phyloP scores from a whole-genome alignment of 2,797 vertebrate genomes.

The Setipinna tenuifilis region DNA sequence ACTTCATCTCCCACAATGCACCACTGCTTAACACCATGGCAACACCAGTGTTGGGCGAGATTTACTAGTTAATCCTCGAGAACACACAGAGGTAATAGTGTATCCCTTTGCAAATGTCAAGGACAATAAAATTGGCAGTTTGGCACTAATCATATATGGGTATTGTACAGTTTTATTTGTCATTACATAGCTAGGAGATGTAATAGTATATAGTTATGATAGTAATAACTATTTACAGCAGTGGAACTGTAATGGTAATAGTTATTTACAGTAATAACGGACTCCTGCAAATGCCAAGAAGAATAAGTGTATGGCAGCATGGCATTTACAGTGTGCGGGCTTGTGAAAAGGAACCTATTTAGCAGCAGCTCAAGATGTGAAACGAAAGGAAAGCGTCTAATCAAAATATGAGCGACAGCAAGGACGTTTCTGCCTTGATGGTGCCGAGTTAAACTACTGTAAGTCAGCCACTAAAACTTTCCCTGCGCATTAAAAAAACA shows the following conservation, averaged over 20 bases:
- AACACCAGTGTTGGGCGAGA: no score
- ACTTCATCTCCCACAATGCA: slow-evolving; percentile 3
- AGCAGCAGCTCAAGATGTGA: neutral
- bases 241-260: no score
- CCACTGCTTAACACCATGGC: neutral
- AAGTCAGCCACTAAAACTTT: neutral
- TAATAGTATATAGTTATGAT: no score
- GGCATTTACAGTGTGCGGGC: neutral
- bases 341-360: neutral
- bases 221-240: no score
- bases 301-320: neutral
- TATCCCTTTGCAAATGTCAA: no score
- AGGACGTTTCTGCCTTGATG: neutral
- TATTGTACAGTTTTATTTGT: no score
- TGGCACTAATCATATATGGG: no score
- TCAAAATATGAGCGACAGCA: neutral
- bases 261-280: no score
- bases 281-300: neutral
- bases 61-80: no score
- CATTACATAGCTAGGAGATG: no score
- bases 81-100: no score
- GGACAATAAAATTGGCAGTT: no score
- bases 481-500: neutral
- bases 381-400: neutral
- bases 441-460: neutral